Percentiles rank a stretch among this genome's conserved stretches.
phyloP scores from a whole-genome alignment of 2,797 vertebrate genomes.

The Lophura swinhoii region DNA sequence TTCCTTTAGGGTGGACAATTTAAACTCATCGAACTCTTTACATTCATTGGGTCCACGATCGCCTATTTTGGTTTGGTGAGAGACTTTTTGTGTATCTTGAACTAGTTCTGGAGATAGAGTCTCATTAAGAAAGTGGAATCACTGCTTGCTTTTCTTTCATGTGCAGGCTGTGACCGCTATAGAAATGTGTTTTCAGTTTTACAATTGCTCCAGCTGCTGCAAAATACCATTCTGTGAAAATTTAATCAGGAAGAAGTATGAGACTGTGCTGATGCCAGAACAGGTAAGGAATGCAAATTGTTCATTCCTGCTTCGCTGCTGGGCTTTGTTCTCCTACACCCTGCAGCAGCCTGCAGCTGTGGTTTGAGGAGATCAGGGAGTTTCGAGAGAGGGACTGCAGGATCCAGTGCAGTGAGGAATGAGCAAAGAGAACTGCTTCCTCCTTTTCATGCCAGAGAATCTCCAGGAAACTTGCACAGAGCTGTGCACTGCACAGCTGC shows the following conservation, averaged over 20 bases:
- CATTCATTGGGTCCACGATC: slow-evolving; percentile 85
- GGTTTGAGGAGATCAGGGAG: neutral
- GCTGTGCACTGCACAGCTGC: neutral
- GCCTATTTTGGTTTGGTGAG: slow-evolving; percentile 89
- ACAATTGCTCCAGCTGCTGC: slow-evolving; percentile 30
- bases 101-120: neutral
- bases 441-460: neutral
- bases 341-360: neutral
- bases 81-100: neutral
- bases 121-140: neutral
- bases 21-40: slow-evolving; percentile 80
- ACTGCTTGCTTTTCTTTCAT: neutral
- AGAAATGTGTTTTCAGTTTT: slow-evolving; percentile 80
- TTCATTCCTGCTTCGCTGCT: neutral
- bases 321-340: neutral
- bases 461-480: neutral
- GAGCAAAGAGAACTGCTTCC: neutral
- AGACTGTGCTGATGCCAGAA: slow-evolving; percentile 76
- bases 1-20: slow-evolving; percentile 84
- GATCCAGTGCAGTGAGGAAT: neutral
- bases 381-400: neutral
- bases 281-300: slow-evolving; percentile 70
- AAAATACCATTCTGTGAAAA: slow-evolving; percentile 77
- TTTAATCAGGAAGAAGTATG: slow-evolving; percentile 84
- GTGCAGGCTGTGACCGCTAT: slow-evolving; percentile 81